phyloP scores from a whole-genome alignment of 2,888 invertebrate species.

The Eupithecia pulchellata region DNA sequence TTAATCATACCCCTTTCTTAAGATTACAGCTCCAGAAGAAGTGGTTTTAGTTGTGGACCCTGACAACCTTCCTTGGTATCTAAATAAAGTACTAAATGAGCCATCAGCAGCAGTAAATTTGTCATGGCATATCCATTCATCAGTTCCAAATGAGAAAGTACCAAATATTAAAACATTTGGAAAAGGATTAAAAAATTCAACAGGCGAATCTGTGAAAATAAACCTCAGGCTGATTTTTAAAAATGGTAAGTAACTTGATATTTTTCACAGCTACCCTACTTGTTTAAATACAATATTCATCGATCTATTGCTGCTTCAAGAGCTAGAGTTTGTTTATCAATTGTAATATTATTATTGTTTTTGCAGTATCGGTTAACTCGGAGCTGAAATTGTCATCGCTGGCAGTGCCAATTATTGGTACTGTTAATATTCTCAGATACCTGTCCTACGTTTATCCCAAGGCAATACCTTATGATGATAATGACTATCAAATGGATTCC shows the following conservation, averaged over 20 bases:
- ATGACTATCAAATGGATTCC: constrained; percentile 84
- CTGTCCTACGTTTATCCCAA: constrained; percentile 84
- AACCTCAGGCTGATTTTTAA: constrained; percentile 91
- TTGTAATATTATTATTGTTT: neutral
- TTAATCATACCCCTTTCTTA: constrained; percentile 41
- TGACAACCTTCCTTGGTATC: constrained; percentile 87
- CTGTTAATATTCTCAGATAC: constrained; percentile 90
- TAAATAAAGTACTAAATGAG: constrained; percentile 86
- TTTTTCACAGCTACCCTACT: neutral
- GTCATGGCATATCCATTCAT: constrained; percentile 87
- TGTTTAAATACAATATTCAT: neutral
- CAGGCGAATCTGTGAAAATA: constrained; percentile 59
- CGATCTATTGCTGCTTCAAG: neutral
- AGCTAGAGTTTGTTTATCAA: neutral
- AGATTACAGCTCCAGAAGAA: constrained; percentile 79
- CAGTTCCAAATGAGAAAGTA: constrained; percentile 77
- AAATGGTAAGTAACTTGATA: constrained; percentile 83
- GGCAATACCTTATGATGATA: constrained; percentile 83
- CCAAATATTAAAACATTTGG: constrained; percentile 68
- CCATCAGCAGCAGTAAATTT: constrained; percentile 82
- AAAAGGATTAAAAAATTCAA: constrained; percentile 53
- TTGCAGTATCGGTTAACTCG: constrained; percentile 81
- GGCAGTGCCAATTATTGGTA: constrained; percentile 87
- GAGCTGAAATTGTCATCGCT: constrained; percentile 86
- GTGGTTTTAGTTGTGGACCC: constrained; percentile 89